Evolutionary conservation across 2,113 vertebrate species (phyloP).

Genomic region (Paralichthys olivaceus): DNA sequence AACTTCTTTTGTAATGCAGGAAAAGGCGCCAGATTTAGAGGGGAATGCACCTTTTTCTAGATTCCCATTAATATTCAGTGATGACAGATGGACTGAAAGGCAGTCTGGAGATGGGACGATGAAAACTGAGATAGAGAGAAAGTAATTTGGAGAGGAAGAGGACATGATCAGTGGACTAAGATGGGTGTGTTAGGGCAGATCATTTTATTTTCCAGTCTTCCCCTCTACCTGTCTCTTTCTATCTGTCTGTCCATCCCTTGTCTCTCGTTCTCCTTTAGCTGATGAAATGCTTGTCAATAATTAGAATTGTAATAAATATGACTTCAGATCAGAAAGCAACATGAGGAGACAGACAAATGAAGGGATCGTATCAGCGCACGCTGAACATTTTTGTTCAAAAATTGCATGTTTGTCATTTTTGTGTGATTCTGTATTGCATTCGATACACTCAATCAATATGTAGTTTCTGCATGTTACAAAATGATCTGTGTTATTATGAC

Average conservation of each 20-base stretch:
- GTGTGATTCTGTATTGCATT: constrained; percentile 1
- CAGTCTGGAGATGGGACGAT: constrained; percentile 13
- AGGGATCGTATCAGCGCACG: constrained; percentile 17
- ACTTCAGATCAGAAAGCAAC: constrained; percentile 12
- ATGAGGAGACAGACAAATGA: constrained; percentile 16
- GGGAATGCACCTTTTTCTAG: constrained; percentile 28
- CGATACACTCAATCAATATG: background rate
- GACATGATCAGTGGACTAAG: constrained; percentile 6
- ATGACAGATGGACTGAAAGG: background rate
- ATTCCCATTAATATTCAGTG: constrained; percentile 14
- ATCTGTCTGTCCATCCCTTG: constrained; percentile 23
- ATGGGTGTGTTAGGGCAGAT: background rate
- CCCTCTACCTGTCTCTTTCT: constrained; percentile 17
- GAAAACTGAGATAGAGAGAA: background rate
- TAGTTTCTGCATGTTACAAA: constrained; percentile 25
- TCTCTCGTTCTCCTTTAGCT: constrained; percentile 20
- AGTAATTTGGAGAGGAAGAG: background rate
- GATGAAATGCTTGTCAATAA: constrained; percentile 19
- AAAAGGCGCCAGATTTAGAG: constrained; percentile 23
- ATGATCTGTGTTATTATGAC: constrained; percentile 6
- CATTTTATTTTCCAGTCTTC: background rate
- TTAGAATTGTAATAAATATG: constrained; percentile 12
- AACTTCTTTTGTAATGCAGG: constrained; percentile 31
- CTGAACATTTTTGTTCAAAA: constrained; percentile 4
- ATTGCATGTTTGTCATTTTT: constrained; percentile 29